Conservation (phyloP, 1,140 invertebrate species). For the Dufourea novaeangliae region DNA sequence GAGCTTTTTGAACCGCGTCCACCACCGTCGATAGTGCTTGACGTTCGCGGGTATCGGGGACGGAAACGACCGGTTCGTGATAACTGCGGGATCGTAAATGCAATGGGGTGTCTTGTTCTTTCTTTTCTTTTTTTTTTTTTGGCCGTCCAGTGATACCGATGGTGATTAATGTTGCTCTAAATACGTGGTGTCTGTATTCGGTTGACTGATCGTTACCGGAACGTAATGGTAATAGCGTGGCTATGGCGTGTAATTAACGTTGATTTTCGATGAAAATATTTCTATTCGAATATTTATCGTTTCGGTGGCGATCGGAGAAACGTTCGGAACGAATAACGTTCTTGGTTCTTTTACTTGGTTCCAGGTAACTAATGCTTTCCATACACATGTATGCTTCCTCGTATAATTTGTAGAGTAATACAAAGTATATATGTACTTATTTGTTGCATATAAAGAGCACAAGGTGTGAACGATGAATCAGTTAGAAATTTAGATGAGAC, state of each 20-base stretch:
- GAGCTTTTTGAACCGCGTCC: constrained; percentile 8
- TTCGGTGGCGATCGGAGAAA: too few relatives aligned
- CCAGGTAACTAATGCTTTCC: too few relatives aligned
- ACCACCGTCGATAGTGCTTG: not conserved
- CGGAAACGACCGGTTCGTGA: not conserved
- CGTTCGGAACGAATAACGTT: too few relatives aligned
- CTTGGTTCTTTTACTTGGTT: too few relatives aligned
- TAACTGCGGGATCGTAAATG: not conserved
- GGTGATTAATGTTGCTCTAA: not conserved
- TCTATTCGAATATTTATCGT: too few relatives aligned
- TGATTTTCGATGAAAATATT: too few relatives aligned
- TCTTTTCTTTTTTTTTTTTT: not conserved
- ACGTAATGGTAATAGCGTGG: not conserved
- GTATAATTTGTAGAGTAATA: too few relatives aligned
- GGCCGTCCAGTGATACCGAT: not conserved
- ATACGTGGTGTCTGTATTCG: not conserved
- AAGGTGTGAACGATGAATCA: too few relatives aligned
- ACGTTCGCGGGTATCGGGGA: not conserved
- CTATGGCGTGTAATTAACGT: not conserved
- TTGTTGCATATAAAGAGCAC: too few relatives aligned
- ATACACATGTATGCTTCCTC: too few relatives aligned
- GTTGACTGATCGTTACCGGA: not conserved
- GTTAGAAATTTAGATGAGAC: too few relatives aligned
- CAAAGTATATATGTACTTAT: too few relatives aligned
- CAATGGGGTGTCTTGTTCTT: not conserved